Evolutionary conservation across 2,888 invertebrate species (phyloP), one percentile per base, ranked within the genome.

Genomic region (Netelia virgata): DNA sequence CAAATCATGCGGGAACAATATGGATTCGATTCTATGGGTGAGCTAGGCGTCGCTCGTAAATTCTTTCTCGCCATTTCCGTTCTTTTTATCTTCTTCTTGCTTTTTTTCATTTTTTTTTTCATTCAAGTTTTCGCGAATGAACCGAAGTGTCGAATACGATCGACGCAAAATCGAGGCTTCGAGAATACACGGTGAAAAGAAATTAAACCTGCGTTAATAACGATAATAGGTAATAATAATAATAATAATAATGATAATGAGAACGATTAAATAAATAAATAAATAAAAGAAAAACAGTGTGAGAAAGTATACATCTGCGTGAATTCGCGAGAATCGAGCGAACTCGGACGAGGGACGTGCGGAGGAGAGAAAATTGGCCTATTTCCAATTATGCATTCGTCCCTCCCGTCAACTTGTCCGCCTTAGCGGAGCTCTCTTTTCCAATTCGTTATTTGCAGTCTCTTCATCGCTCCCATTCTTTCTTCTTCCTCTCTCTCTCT

Each of bases 371-470:
- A 83, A 83, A 83, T 83, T 83, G 83, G 78, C 83, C 69, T 64
- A 55, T 78, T 69, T 74, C 83, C 83, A 83, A 83, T 83, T 78
- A 83, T 70, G 78, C 78, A 79, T 83, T 83, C 68, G 74, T 74
- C 78, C 63, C 78, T 74, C 78, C 69, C 20, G 78, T 63, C 61
- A 69, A 78, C 73, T 79, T 70, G 47, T 50, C 69, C 41, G 83
- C 74, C 63, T 73, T 73, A 78, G 28, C 68, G 53, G 61, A 47
- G 23, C 41, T 64, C 59, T 72, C 66, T 78, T 53, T 82, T 36
- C 55, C 77, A 43, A 57, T 77, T 83, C 73, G 72, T 83, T 83
- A 83, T 83, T 83, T 69, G 73, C 82, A 78, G 28, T 83, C 74
- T 64, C 61, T 28, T 69, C 77, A 64, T 69, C 78, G 83, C 28